phyloP scores from a whole-genome alignment of 1,140 invertebrate genomes.

The Pseudobourletiella spinata region DNA sequence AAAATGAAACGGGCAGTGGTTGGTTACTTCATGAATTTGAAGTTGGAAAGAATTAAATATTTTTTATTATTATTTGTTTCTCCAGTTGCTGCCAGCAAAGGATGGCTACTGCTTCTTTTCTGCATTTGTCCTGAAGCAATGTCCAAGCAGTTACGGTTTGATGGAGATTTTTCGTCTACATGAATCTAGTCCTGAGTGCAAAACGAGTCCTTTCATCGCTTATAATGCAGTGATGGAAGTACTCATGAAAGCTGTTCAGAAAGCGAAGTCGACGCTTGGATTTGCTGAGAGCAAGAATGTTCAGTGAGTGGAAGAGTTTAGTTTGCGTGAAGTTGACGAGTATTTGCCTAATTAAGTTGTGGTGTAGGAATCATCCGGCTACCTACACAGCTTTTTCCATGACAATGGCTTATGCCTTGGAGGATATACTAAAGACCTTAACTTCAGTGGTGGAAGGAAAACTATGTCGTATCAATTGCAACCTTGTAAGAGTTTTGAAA shows the following conservation, averaged over 20 bases:
- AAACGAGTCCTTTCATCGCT: background rate
- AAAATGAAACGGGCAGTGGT: too few species aligned
- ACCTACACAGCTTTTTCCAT: conserved; percentile 9
- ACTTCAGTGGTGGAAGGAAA: background rate
- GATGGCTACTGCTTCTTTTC: conserved; percentile 5
- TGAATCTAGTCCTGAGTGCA: background rate
- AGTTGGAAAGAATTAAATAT: background rate
- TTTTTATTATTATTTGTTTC: background rate
- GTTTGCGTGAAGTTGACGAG: background rate
- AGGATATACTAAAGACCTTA: background rate
- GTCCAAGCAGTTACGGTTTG: conserved; percentile 3
- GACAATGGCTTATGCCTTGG: conserved; percentile 8
- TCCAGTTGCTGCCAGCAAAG: background rate
- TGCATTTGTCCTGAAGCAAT: background rate
- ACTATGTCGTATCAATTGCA: background rate
- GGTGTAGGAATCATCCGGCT: conserved; percentile 5
- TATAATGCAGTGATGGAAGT: conserved; percentile 1
- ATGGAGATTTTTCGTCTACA: background rate
- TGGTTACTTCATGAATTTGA: background rate
- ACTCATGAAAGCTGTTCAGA: background rate
- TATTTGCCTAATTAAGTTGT: too few species aligned
- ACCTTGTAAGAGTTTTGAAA: too few species aligned
- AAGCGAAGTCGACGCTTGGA: conserved; percentile 5
- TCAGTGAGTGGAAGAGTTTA: background rate
- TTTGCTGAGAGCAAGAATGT: conserved; percentile 7